These are phyloP conservation scores for Amphipyra tragopoginis DNA, from an alignment of 2,888 invertebrate species.

Conservation along the genomic window DNA sequence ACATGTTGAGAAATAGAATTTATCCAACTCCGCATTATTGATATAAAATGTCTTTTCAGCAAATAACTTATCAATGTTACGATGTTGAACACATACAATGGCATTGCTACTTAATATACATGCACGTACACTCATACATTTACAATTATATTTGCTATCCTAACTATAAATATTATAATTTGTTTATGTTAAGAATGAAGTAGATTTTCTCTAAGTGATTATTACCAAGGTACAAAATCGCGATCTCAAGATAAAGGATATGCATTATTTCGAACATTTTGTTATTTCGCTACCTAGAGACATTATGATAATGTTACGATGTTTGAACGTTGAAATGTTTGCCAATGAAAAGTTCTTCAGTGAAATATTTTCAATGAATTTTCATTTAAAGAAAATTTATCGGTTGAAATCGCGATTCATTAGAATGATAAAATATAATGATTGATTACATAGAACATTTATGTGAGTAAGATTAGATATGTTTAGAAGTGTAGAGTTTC, in stretches of 20 bases:
- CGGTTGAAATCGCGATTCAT: no score
- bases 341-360: no score
- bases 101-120: slow-evolving; percentile 70
- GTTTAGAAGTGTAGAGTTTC: slow-evolving; percentile 20
- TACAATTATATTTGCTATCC: slow-evolving; percentile 16
- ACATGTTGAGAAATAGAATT: no score
- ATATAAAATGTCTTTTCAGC: slow-evolving; percentile 1
- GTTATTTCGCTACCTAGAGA: no score
- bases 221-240: not conserved
- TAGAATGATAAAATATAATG: slow-evolving; percentile 17
- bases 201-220: not conserved
- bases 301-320: no score
- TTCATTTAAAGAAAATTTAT: no score
- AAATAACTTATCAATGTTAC: slow-evolving; percentile 39
- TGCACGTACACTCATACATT: slow-evolving; percentile 53
- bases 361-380: no score
- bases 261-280: no score
- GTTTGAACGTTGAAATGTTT: no score
- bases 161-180: slow-evolving; percentile 21
- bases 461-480: slow-evolving; percentile 43
- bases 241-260: not conserved
- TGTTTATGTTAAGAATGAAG: slow-evolving; percentile 8
- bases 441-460: slow-evolving; percentile 23
- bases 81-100: slow-evolving; percentile 82
- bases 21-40: no score